These are phyloP conservation scores for Noturus placidus DNA, from an alignment of 2,113 vertebrate genomes.

Conservation along the genomic window DNA sequence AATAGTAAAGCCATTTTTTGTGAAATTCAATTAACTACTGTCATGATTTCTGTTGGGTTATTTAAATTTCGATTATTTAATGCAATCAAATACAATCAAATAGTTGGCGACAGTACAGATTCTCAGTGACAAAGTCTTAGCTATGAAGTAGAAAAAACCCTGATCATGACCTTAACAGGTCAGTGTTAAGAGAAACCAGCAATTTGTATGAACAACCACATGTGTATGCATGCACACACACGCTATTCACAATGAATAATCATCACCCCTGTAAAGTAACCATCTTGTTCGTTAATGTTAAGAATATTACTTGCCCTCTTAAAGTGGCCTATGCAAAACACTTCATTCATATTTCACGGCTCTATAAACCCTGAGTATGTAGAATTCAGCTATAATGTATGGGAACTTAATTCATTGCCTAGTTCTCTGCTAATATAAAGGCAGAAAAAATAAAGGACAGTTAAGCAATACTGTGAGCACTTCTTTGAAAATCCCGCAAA, in stretches of 20 bases:
- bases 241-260: background rate
- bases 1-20: background rate
- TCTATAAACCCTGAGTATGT: conserved; percentile 40
- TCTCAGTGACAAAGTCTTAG: background rate
- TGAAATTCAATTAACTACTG: background rate
- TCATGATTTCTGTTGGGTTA: background rate
- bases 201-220: background rate
- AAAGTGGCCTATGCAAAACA: conserved; percentile 20
- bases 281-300: conserved; percentile 8
- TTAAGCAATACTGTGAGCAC: background rate
- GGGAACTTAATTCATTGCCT: background rate
- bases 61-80: conserved; percentile 14
- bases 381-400: conserved; percentile 32
- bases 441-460: no score
- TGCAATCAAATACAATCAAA: background rate
- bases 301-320: conserved; percentile 18
- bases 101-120: background rate
- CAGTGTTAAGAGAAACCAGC: conserved; percentile 4
- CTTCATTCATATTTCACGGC: conserved; percentile 19
- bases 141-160: conserved; percentile 19
- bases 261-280: background rate
- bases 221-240: background rate
- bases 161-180: background rate
- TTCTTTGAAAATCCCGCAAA: conserved; percentile 1
- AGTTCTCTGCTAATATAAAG: conserved; percentile 1